Evolutionary conservation across 2,888 invertebrate species (phyloP).

Genomic region (Beris chalybata): DNA sequence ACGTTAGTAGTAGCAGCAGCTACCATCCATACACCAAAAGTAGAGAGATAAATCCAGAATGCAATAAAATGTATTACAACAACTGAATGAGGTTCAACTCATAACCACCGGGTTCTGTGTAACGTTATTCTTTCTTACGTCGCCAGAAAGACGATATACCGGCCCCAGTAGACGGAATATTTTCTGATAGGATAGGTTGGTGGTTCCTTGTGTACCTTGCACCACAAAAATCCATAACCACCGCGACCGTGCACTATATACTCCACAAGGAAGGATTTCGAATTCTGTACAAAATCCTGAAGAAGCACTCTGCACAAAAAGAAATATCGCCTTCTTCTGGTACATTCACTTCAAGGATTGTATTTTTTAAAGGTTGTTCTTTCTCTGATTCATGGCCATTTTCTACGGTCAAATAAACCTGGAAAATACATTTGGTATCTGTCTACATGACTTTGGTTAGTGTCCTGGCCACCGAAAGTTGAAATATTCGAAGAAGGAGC

Average conservation of each 20-base stretch:
- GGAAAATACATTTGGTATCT: constrained; percentile 31
- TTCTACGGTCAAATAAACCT: constrained; percentile 39
- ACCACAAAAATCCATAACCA: too few relatives aligned
- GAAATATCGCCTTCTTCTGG: too few relatives aligned
- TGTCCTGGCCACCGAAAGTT: constrained; percentile 1
- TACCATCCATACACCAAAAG: neutral
- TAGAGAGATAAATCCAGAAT: constrained; percentile 30
- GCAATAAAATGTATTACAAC: constrained; percentile 35
- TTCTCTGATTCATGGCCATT: constrained; percentile 39
- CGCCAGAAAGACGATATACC: constrained; percentile 31
- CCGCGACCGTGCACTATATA: too few relatives aligned
- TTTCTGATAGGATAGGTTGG: neutral
- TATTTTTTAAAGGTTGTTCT: constrained; percentile 13
- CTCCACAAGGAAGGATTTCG: neutral
- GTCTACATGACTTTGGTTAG: constrained; percentile 11
- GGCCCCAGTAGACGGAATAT: neutral
- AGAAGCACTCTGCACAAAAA: too few relatives aligned
- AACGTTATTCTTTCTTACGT: constrained; percentile 31
- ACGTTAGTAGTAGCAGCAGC: too few relatives aligned
- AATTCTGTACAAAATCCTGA: neutral
- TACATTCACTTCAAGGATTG: constrained; percentile 9
- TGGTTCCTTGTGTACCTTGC: too few relatives aligned
- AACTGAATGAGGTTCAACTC: constrained; percentile 30
- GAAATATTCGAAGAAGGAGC: too few relatives aligned
- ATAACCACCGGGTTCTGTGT: constrained; percentile 20